Evolutionary conservation across 2,888 invertebrate species (phyloP).

Genomic region (Acanthococcus lagerstroemiae): DNA sequence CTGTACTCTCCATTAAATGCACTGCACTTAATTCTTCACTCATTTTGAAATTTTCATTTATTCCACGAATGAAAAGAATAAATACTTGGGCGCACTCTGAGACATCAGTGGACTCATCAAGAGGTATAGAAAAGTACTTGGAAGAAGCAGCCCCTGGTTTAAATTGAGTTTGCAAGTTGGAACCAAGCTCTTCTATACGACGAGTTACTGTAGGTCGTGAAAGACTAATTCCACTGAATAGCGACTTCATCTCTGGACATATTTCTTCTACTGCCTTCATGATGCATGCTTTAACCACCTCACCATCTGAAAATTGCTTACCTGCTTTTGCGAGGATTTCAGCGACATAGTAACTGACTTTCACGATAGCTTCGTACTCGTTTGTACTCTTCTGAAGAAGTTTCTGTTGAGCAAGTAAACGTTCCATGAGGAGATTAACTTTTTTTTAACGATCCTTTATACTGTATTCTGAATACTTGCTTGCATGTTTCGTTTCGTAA

Average conservation of each 20-base stretch:
- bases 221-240: constrained; percentile 14
- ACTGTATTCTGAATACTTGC: not conserved
- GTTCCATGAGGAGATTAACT: not conserved
- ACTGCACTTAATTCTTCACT: not conserved
- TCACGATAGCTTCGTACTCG: not conserved
- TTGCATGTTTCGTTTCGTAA: constrained; percentile 34
- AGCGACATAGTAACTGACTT: constrained; percentile 14
- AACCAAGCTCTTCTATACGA: constrained; percentile 16
- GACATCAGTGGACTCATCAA: constrained; percentile 22
- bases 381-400: not conserved
- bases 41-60: constrained; percentile 5
- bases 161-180: constrained; percentile 17
- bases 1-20: not conserved
- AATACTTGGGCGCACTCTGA: constrained; percentile 1
- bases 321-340: constrained; percentile 20
- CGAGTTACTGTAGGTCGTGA: constrained; percentile 7
- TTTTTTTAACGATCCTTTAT: not conserved
- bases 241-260: constrained; percentile 22
- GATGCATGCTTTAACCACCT: constrained; percentile 26
- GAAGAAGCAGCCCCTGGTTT: not conserved
- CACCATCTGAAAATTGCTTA: constrained; percentile 31
- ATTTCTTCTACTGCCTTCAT: constrained; percentile 15
- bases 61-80: constrained; percentile 18
- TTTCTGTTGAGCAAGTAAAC: not conserved
- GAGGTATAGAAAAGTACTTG: constrained; percentile 16